These are phyloP conservation scores for Thalassaphorura encarpata DNA, from an alignment of 1,140 invertebrate genomes.

Conservation along the genomic window DNA sequence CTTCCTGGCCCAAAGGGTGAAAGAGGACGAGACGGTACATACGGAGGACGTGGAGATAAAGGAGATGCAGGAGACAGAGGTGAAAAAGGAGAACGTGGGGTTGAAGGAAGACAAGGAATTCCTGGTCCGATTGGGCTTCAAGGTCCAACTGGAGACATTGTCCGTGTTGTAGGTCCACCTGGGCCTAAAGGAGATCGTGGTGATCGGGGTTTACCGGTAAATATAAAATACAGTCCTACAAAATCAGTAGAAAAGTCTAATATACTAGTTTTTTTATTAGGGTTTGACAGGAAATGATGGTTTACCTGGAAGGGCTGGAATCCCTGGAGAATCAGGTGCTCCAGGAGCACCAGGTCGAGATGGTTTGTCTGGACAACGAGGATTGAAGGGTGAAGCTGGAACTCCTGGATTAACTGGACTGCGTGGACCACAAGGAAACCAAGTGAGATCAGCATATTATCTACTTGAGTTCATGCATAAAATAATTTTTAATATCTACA, in stretches of 20 bases:
- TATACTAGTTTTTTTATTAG: background rate
- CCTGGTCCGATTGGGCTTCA: conserved; percentile 39
- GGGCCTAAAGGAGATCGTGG: conserved; percentile 36
- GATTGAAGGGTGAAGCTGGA: background rate
- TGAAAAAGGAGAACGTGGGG: conserved; percentile 34
- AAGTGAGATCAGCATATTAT: conserved; percentile 6
- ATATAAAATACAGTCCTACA: conserved; percentile 12
- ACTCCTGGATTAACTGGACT: background rate
- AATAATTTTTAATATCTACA: background rate
- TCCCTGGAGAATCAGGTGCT: conserved; percentile 13
- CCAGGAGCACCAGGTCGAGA: background rate
- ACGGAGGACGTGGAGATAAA: no score
- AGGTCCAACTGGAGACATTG: conserved; percentile 15
- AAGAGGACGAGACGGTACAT: conserved; percentile 37
- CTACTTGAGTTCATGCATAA: background rate
- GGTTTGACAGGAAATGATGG: conserved; percentile 27
- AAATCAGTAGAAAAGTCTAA: conserved; percentile 12
- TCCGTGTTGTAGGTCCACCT: conserved; percentile 12
- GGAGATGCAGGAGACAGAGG: conserved; percentile 45
- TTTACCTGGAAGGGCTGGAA: conserved; percentile 17
- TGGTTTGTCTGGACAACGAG: conserved; percentile 1
- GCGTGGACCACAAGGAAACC: conserved; percentile 14
- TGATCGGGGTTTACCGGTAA: conserved; percentile 33
- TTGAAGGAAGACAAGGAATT: conserved; percentile 39
- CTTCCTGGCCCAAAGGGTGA: conserved; percentile 36